Evolutionary conservation across 2,888 invertebrate species (phyloP), one percentile per base, ranked within the genome.

Genomic region (Colostygia pectinataria): DNA sequence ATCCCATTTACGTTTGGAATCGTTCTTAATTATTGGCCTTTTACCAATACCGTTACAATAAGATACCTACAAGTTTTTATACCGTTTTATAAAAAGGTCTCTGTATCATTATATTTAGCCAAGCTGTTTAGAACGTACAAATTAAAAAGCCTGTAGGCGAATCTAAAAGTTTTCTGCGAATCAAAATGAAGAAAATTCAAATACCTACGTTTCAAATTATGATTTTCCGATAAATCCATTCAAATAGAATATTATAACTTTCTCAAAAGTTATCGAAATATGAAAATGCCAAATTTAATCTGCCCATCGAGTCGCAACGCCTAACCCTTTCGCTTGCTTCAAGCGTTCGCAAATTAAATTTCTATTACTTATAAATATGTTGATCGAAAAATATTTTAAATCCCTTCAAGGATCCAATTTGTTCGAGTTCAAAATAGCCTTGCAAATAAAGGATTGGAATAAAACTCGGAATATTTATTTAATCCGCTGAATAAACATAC

Each of bases 261-360:
- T 31, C 43, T 36, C 13, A 1, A 43, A 55, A 56, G 44, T 54
- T 48, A 41, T 53, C 46, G 55, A 41, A 45, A 45, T 53, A 51
- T 39, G 49, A 53, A 53, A n/a, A 59, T 51, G 45, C 44, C 34
- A 44, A 56, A 59, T 57, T 57, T 52, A 57, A 54, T 55, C 43
- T 54, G 53, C 24, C 47, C 46, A 53, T 50, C 38, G 45, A 33
- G 42, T 47, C 32, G 25, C 24, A 47, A 50, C 47, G 32, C 36
- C 20, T 41, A 40, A 56, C 43, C 54, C 54, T 50, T 50, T 53
- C 27, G 31, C 44, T 49, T 53, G 45, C 45, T 50, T 10, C 23
- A 46, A 55, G 52, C 48, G 40, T 47, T 51, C 38, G 23, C 31
- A 55, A 60, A 60, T 57, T 57, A 52, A 56, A 42, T 53, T 52